A percentile compares a stretch with the other conserved stretches of the same genome.
These are phyloP conservation scores for Podarcis siculus DNA, from an alignment of 2,797 vertebrate genomes.

Conservation along the genomic window DNA sequence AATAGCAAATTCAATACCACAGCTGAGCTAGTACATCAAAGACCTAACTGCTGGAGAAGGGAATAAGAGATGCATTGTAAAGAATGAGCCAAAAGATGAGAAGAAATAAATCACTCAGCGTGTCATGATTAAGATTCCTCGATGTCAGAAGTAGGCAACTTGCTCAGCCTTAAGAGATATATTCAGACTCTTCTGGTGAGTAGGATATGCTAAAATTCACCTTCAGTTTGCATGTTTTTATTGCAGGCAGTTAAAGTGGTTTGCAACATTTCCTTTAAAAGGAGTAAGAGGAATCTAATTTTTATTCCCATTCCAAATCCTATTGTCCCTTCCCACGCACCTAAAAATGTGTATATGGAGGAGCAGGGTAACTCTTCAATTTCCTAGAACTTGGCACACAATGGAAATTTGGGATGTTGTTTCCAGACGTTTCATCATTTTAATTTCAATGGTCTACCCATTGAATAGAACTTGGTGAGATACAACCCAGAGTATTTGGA, in stretches of 20 bases:
- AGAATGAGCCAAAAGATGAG: background rate
- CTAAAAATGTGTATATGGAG: too few species aligned
- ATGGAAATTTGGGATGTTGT: background rate
- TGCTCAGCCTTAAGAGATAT: background rate
- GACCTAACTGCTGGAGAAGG: background rate
- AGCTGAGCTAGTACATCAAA: slow-evolving; percentile 6
- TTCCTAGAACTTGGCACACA: background rate
- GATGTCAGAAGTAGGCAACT: background rate
- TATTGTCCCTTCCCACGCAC: background rate
- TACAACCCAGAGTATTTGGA: background rate
- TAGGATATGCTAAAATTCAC: background rate
- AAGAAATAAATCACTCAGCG: background rate
- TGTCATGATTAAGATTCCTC: background rate
- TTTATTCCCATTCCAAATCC: background rate
- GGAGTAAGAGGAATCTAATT: background rate
- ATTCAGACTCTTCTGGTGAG: background rate
- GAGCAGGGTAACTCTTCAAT: background rate
- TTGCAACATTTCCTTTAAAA: background rate
- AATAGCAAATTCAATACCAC: slow-evolving; percentile 41
- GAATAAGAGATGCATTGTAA: background rate
- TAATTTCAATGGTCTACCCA: too few species aligned
- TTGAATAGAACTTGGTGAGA: too few species aligned
- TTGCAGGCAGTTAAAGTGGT: background rate
- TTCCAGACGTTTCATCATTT: background rate
- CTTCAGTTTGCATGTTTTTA: background rate